phyloP scores from a whole-genome alignment of 1,140 invertebrate genomes.

The Drosophila pseudoobscura region DNA sequence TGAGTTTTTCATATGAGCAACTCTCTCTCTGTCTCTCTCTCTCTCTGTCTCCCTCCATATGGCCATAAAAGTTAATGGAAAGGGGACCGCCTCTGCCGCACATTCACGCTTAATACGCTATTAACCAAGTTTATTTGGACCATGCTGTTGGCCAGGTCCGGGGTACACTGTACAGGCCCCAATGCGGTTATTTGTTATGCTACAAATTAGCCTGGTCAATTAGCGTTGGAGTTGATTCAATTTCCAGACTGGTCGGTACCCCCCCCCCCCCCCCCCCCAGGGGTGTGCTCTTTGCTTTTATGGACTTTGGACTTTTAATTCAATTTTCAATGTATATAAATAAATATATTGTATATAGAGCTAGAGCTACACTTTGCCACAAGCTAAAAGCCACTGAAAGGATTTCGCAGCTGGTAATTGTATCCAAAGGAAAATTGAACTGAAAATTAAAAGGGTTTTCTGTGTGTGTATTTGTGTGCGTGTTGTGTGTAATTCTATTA shows the following conservation, averaged over 20 bases:
- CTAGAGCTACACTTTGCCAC: slow-evolving; percentile 12
- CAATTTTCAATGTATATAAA: slow-evolving; percentile 46
- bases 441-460: slow-evolving; percentile 18
- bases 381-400: slow-evolving; percentile 54
- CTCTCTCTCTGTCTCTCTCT: not conserved
- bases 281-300: slow-evolving; percentile 19
- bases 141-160: slow-evolving; percentile 16
- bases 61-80: slow-evolving; percentile 46
- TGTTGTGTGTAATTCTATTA: not conserved
- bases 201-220: slow-evolving; percentile 68
- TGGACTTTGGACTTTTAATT: slow-evolving; percentile 46
- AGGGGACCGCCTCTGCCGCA: not conserved
- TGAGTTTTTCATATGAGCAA: slow-evolving; percentile 31
- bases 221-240: slow-evolving; percentile 65
- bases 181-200: slow-evolving; percentile 67
- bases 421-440: slow-evolving; percentile 24
- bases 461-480: slow-evolving; percentile 9
- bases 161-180: slow-evolving; percentile 1
- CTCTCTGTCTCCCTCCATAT: slow-evolving; percentile 6
- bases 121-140: slow-evolving; percentile 58
- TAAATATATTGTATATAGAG: too few species aligned
- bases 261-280: slow-evolving; percentile 7
- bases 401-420: slow-evolving; percentile 32
- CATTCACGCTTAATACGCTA: slow-evolving; percentile 47
- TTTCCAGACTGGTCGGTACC: slow-evolving; percentile 24